phyloP scores from a whole-genome alignment of 2,888 invertebrate species.

The Epinotia nisella region DNA sequence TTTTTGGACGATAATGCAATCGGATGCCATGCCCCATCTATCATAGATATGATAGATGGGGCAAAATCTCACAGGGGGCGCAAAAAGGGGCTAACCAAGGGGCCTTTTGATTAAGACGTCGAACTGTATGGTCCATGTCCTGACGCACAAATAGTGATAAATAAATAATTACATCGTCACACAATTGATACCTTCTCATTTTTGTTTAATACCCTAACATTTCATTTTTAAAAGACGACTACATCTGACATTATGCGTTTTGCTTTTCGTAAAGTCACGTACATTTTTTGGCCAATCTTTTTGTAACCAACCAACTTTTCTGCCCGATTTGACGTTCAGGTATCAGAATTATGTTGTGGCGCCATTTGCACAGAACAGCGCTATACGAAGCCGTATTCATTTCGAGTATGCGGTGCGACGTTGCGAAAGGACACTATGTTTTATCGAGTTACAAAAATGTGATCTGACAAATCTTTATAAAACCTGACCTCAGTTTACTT shows the following conservation, averaged over 20 bases:
- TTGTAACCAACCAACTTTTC: neutral
- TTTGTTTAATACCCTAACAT: conserved; percentile 9
- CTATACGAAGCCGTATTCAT: neutral
- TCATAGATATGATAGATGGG: too few relatives aligned
- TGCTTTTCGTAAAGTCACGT: conserved; percentile 4
- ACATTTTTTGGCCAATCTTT: neutral
- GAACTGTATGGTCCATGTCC: neutral
- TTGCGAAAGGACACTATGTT: neutral
- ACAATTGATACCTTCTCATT: conserved; percentile 8
- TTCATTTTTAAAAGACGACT: conserved; percentile 15
- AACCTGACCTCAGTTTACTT: too few relatives aligned
- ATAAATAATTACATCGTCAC: conserved; percentile 23
- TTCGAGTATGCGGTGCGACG: neutral
- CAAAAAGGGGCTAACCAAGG: too few relatives aligned
- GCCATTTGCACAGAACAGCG: conserved; percentile 2
- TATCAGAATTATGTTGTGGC: neutral
- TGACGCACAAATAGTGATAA: conserved; percentile 9
- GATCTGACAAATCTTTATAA: too few relatives aligned
- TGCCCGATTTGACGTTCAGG: neutral
- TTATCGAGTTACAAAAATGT: neutral
- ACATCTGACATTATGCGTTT: conserved; percentile 14
- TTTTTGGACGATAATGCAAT: too few relatives aligned
- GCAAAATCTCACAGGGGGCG: too few relatives aligned
- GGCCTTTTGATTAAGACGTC: neutral
- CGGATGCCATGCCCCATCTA: too few relatives aligned